These are phyloP conservation scores for Siderastrea siderea DNA, from an alignment of 92 coral and sea anemone genomes.

Conservation along the genomic window DNA sequence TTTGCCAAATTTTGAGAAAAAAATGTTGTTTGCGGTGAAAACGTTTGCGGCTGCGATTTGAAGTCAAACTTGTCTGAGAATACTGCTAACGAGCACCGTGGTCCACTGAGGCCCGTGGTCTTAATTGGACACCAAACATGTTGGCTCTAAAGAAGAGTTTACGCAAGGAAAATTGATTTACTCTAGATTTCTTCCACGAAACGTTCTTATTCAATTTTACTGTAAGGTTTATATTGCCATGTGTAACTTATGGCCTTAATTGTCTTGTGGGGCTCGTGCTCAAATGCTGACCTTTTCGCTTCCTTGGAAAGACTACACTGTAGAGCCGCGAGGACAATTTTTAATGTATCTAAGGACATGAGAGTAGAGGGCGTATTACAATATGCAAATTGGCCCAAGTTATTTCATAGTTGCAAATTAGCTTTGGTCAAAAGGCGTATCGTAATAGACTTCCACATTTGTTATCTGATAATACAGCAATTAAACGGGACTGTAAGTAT, in stretches of 20 bases:
- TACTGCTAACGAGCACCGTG: no score
- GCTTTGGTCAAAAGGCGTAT: background rate
- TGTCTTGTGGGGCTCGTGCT: background rate
- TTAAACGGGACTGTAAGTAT: background rate
- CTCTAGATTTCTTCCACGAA: background rate
- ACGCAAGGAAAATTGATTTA: no score
- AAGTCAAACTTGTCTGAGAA: no score
- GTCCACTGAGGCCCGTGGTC: no score
- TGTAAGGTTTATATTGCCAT: background rate
- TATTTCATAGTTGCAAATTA: background rate
- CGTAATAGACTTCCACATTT: background rate
- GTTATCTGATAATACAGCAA: background rate
- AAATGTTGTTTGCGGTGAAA: no score
- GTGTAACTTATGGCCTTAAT: background rate
- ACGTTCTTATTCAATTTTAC: background rate
- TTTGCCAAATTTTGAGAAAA: no score
- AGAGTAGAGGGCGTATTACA: conserved; percentile 16
- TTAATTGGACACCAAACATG: no score
- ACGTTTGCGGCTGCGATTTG: no score
- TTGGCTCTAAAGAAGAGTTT: no score
- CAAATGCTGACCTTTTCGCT: background rate
- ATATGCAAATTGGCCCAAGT: conserved; percentile 25
- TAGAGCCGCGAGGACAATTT: conserved; percentile 50
- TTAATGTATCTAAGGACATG: conserved; percentile 40
- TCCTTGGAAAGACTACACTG: conserved; percentile 52